A percentile compares a stretch with the other conserved stretches of the same genome.
Evolutionary conservation across 2,888 invertebrate species (phyloP).

Genomic region (Agrotis exclamationis): DNA sequence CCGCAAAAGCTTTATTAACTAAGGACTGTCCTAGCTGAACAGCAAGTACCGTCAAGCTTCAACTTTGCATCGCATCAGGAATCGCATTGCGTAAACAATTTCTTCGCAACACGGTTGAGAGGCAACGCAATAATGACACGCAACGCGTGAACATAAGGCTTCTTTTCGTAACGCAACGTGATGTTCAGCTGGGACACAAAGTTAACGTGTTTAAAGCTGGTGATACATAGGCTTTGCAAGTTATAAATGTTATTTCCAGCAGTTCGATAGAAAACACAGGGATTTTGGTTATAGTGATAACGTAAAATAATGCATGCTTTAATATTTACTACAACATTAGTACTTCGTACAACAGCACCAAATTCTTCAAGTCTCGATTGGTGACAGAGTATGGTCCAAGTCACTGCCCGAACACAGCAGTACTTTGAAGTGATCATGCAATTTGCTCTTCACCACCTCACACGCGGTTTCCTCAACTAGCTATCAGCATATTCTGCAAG

Average conservation of each 20-base stretch:
- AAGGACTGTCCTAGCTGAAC: conserved; percentile 9
- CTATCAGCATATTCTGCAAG: conserved; percentile 12
- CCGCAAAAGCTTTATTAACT: conserved; percentile 18
- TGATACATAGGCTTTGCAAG: conserved; percentile 23
- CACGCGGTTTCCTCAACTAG: conserved; percentile 2
- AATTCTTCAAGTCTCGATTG: not conserved
- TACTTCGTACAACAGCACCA: conserved; percentile 32
- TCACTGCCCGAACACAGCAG: conserved; percentile 2
- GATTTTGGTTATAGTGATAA: conserved; percentile 35
- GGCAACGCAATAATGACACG: conserved; percentile 19
- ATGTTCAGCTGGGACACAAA: conserved; percentile 12
- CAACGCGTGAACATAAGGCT: not conserved
- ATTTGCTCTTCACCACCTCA: conserved; percentile 9
- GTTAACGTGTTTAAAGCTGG: conserved; percentile 26
- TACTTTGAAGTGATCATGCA: not conserved
- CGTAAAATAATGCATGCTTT: conserved; percentile 14
- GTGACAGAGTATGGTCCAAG: not conserved
- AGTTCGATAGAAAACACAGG: conserved; percentile 41
- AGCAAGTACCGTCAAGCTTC: not conserved
- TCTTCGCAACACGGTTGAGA: conserved; percentile 38
- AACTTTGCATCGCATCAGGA: conserved; percentile 23
- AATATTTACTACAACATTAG: conserved; percentile 1
- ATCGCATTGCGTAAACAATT: conserved; percentile 26
- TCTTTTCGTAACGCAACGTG: conserved; percentile 9
- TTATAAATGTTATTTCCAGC: conserved; percentile 24